Evolutionary conservation across 2,888 invertebrate species (phyloP), one percentile per base, ranked within the genome.

Genomic region (Pachydiplax longipennis): DNA sequence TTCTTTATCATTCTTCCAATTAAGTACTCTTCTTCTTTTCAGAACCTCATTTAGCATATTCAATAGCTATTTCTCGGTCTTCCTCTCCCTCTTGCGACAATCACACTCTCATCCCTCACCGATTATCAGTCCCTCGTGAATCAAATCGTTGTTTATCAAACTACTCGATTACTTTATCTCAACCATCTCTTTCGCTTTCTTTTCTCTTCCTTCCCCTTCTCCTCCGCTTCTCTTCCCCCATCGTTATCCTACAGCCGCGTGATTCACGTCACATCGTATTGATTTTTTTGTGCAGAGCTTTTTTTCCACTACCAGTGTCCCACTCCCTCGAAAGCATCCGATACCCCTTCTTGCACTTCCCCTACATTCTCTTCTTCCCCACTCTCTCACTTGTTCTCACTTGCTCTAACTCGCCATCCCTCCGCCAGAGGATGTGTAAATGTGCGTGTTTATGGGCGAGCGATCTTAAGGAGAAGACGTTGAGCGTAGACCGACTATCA

Each of bases 291-390:
- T 87, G 65, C 87, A 48, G 61, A 87, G n/a, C 58, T 91, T 91
- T 91, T 92, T 92, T 91, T 91, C 91, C 92, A 91, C 91, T 82
- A 91, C 91, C 92, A 91, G 91, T 91, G 90, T 91, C 87, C 91
- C 90, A 90, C 90, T 73, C 91, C 81, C 82, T 90, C 91, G 91
- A 90, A 91, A 91, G 91, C 92, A 92, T 92, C 92, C 92, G 90
- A 91, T 91, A 25, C 61, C 65, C 65, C 65, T 65, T 37, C 91
- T 83, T 90, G 35, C 81, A 81, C 83, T 48, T 82, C 81, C 90
- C 91, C 91, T 81, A 58, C 80, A 37, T 73, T 81, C 83, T 90
- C 61, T 80, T 35, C 81, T 25, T 40, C 90, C 58, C 80, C 82
- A n/a, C 61, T 87, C 81, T 83, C 91, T 90, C 80, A 44, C n/a